These are phyloP conservation scores for Danio kyathit DNA, from an alignment of 2,797 vertebrate species.

Conservation along the genomic window DNA sequence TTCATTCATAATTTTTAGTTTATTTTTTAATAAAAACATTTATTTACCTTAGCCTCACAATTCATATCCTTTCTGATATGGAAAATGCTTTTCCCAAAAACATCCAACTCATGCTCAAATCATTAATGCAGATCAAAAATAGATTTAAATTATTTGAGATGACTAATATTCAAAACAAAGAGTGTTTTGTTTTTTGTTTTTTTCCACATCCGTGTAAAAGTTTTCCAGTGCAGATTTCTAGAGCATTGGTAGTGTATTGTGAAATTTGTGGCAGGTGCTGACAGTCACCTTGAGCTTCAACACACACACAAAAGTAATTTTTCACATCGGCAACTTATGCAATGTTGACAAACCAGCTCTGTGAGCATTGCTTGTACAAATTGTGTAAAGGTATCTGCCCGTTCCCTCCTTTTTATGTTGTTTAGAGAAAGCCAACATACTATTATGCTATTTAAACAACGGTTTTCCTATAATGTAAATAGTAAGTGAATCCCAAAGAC, in stretches of 20 bases:
- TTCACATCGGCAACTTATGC: conserved; percentile 15
- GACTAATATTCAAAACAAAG: background rate
- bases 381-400: background rate
- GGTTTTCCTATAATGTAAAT: no score
- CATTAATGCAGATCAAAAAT: background rate
- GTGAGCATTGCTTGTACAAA: conserved; percentile 12
- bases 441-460: no score
- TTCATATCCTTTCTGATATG: background rate
- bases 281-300: background rate
- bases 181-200: background rate
- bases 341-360: conserved; percentile 49
- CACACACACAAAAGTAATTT: conserved; percentile 34
- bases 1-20: no score
- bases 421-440: no score
- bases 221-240: conserved; percentile 31
- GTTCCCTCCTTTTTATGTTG: background rate
- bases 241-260: conserved; percentile 16
- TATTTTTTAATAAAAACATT: no score
- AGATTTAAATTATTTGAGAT: background rate
- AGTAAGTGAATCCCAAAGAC: no score
- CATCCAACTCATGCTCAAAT: background rate
- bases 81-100: background rate
- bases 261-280: conserved; percentile 16
- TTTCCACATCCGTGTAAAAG: background rate
- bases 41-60: background rate